Conservation (phyloP, 2,888 invertebrate genomes). For the Thera britannica region DNA sequence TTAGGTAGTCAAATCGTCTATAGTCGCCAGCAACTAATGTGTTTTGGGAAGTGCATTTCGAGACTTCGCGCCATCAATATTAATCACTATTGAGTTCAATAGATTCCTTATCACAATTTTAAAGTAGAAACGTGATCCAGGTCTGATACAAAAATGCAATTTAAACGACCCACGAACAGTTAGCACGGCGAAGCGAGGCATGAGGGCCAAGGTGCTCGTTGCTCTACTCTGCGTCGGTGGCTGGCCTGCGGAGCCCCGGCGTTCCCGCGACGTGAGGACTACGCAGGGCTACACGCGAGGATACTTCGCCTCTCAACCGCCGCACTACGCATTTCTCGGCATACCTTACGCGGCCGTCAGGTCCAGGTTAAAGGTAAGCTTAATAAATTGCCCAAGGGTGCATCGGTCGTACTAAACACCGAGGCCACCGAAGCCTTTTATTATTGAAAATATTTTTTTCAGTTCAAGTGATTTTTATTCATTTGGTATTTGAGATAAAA, state of each 20-base stretch:
- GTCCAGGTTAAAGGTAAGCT: slow-evolving; percentile 32
- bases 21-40: slow-evolving; percentile 5
- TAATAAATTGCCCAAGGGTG: not conserved
- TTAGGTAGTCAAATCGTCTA: not conserved
- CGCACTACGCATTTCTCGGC: slow-evolving; percentile 73
- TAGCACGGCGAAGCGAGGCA: slow-evolving; percentile 1
- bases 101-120: not conserved
- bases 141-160: not conserved
- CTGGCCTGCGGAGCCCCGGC: slow-evolving; percentile 42
- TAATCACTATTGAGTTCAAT: not conserved
- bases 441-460: too few species aligned
- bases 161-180: too few species aligned
- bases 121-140: not conserved
- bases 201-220: slow-evolving; percentile 21
- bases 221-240: slow-evolving; percentile 20
- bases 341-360: slow-evolving; percentile 72
- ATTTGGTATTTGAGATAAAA: too few species aligned
- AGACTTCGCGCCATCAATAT: not conserved
- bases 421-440: too few species aligned
- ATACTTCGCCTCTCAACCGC: slow-evolving; percentile 58
- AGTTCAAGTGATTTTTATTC: too few species aligned
- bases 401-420: not conserved
- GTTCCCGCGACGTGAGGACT: slow-evolving; percentile 62
- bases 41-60: not conserved
- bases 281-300: slow-evolving; percentile 70